Base-by-base conservation (phyloP, 2,888 invertebrate species). In the Eupithecia centaureata region DNA sequence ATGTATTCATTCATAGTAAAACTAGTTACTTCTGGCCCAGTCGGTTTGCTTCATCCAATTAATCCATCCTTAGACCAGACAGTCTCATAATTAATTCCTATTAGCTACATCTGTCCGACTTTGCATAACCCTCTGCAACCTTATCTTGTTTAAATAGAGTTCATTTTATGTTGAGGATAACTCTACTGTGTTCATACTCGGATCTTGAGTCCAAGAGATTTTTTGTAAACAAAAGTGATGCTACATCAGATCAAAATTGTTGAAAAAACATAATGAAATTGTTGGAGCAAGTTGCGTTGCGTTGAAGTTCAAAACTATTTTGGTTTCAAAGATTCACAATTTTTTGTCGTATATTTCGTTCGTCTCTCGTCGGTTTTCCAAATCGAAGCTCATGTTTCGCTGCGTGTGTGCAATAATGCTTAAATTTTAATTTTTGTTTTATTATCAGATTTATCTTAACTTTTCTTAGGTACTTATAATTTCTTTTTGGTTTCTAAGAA, bases 91-190 rank as follows among this genome's bases (percentile, higher is more conserved):
- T 75, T 73, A 70, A 72, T 72, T 68, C 71, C 73, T 72, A 75
- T 73, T 72, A 71, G 59, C 10, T n/a, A 71, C 72, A 73, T 68
- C 73, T 73, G 75, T 69, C 70, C 71, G 54, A 56, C 63, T 75
- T 75, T 75, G 75, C 75, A 75, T 75, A 71, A 71, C 65, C 67
- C 63, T 18, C 30, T 30, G 13, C 30, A 33, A 57, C 57, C 22
- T 57, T 57, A 57, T 32, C 1, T 0, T 5, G 18, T 33, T 57
- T 5, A 8, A 30, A 18, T 7, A 56, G n/a, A 56, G 54, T 56
- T 28, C 28, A 30, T 27, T 56, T 56, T 56, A 56, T 28, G 54
- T 28, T 54, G 54, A 10, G 13, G 12, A 18, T 42, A 10, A 42
- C 18, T 18, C 10, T 10, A 18, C 42, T 42, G 18, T 35, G n/a